phyloP scores from a whole-genome alignment of 2,797 vertebrate species.

The Balearica regulorum region DNA sequence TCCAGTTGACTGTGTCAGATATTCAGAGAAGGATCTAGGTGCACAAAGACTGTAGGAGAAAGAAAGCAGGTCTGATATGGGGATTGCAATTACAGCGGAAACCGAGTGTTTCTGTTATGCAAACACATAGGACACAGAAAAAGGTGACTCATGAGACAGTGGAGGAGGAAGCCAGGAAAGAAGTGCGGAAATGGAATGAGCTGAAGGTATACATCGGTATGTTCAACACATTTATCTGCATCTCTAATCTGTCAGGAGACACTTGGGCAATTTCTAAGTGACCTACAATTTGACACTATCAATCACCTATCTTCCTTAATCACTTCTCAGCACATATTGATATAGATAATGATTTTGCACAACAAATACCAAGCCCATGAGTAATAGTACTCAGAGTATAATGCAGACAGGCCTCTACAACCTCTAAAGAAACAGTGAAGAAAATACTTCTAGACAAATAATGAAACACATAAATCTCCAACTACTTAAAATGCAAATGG shows the following conservation, averaged over 20 bases:
- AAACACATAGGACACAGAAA: background rate
- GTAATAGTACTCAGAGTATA: background rate
- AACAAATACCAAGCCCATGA: constrained; percentile 32
- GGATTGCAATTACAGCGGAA: background rate
- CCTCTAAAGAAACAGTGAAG: background rate
- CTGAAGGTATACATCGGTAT: background rate
- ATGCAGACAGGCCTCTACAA: background rate
- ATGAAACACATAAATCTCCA: background rate
- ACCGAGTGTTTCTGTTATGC: background rate
- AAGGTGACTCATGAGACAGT: constrained; percentile 52
- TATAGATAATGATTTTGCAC: constrained; percentile 26
- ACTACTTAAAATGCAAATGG: background rate
- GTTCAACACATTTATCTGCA: background rate
- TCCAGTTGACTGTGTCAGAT: background rate
- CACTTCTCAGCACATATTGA: background rate
- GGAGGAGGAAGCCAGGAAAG: constrained; percentile 14
- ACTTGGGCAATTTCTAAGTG: background rate
- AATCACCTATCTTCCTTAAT: background rate
- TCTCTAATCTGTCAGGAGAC: background rate
- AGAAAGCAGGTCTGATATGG: background rate
- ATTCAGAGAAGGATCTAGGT: background rate
- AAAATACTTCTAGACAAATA: background rate
- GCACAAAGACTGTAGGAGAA: constrained; percentile 1
- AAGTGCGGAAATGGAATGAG: background rate
- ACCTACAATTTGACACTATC: constrained; percentile 9